These are phyloP conservation scores for Dascillus cervinus DNA, from an alignment of 2,888 invertebrate species.

Conservation along the genomic window DNA sequence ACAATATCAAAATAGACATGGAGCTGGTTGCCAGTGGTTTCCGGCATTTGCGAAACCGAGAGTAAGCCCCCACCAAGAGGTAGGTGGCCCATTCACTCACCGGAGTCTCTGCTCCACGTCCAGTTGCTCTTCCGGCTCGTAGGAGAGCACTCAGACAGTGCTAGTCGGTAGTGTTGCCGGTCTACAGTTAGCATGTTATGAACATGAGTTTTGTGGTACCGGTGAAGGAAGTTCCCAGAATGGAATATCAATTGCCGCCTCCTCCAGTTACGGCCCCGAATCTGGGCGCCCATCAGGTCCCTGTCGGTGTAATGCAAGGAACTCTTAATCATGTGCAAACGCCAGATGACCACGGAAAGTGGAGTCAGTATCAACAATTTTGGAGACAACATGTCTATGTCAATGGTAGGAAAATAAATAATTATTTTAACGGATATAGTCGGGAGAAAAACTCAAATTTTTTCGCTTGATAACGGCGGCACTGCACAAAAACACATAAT, in stretches of 20 bases:
- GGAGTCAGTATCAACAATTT: conserved; percentile 70
- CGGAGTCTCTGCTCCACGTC: conserved; percentile 30
- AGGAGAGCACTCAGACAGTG: conserved; percentile 27
- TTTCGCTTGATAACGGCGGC: not conserved
- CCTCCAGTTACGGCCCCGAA: conserved; percentile 38
- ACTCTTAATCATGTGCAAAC: conserved; percentile 56
- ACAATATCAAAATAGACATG: not conserved
- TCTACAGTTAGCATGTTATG: conserved; percentile 37
- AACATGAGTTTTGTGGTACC: conserved; percentile 44
- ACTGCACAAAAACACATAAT: no score
- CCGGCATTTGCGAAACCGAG: conserved; percentile 42
- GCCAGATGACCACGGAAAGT: conserved; percentile 50
- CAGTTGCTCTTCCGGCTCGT: conserved; percentile 39
- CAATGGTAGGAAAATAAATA: conserved; percentile 50
- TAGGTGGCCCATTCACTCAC: conserved; percentile 34
- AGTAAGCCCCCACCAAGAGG: conserved; percentile 29
- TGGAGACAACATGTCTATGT: conserved; percentile 76
- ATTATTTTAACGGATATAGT: not conserved
- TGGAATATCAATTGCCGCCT: conserved; percentile 49
- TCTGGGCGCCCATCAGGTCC: conserved; percentile 45
- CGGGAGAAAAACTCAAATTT: not conserved
- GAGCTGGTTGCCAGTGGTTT: conserved; percentile 24
- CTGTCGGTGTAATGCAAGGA: conserved; percentile 57
- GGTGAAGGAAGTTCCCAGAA: conserved; percentile 35
- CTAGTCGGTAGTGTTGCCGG: conserved; percentile 28